Conservation (phyloP, 2,113 vertebrate species). For the Okapia johnstoni region DNA sequence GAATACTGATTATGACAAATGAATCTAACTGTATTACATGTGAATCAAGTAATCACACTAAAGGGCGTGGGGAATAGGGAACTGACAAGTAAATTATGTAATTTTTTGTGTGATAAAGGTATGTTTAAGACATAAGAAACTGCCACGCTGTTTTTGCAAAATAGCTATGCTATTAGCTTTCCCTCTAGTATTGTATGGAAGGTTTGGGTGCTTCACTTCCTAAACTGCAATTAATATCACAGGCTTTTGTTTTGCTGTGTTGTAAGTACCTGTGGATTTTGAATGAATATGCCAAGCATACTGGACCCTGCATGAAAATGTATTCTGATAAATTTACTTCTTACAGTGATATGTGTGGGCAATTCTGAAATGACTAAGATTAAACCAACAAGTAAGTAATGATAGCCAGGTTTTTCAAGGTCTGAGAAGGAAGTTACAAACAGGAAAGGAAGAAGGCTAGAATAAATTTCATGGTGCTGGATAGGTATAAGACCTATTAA, state of each 20-base stretch:
- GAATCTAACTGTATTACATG: not conserved
- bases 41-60: not conserved
- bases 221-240: not conserved
- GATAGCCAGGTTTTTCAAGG: not conserved
- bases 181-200: not conserved
- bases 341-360: not conserved
- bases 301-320: not conserved
- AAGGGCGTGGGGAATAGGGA: not conserved
- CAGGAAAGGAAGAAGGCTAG: not conserved
- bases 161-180: not conserved
- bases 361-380: not conserved
- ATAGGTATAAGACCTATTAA: not conserved
- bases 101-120: not conserved
- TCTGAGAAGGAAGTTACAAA: not conserved
- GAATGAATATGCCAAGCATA: not conserved
- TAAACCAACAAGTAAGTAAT: not conserved
- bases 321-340: not conserved
- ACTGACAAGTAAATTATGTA: not conserved
- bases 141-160: not conserved
- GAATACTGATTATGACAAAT: not conserved
- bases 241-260: not conserved
- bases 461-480: not conserved
- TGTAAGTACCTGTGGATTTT: not conserved
- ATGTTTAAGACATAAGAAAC: not conserved
- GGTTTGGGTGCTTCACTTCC: not conserved